Evolutionary conservation across 2,888 invertebrate genomes (phyloP), one percentile per base, ranked within the genome.

Genomic region (Hylaea fasciaria): DNA sequence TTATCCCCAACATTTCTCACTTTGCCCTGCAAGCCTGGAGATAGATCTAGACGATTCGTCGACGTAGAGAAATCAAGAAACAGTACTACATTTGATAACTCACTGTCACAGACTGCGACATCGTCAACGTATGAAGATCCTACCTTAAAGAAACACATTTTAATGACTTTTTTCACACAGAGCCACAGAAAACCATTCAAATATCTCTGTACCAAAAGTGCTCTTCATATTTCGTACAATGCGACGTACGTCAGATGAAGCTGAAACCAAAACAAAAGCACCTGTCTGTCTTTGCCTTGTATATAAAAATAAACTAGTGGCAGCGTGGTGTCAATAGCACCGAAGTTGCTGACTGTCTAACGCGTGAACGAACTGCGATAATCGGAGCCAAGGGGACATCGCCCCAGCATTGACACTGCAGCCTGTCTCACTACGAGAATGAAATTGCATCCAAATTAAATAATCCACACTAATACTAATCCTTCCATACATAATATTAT

Each of bases 311-410:
- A 14, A 40, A 47, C 40, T 29, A 41, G 45, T 40, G 22, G 12
- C 22, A 13, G 48, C 29, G 14, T 37, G 35, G 64, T 58, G 70
- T 68, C 68, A 66, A 70, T 61, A 68, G 62, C 68, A 58, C 35
- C 48, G 47, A 54, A 46, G 50, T 68, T 65, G 69, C 62, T 66
- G 62, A 65, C 62, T 68, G 68, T 68, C 65, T 63, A 68, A 58
- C 66, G 66, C 63, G 70, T 65, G 70, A 68, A 70, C 58, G 70
- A 70, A 70, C 70, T 62, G 66, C 56, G 68, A 66, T 70, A 65
- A 62, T 64, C 59, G 53, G 53, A 44, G 61, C 9, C 48, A 59
- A 44, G 58, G 65, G 68, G 65, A 70, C 70, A 63, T 58, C 68
- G 66, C 66, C 66, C 66, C 46, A 57, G 56, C 64, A 50, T 48